Conservation (phyloP, 2,888 invertebrate genomes). For the Teleogryllus oceanicus region DNA sequence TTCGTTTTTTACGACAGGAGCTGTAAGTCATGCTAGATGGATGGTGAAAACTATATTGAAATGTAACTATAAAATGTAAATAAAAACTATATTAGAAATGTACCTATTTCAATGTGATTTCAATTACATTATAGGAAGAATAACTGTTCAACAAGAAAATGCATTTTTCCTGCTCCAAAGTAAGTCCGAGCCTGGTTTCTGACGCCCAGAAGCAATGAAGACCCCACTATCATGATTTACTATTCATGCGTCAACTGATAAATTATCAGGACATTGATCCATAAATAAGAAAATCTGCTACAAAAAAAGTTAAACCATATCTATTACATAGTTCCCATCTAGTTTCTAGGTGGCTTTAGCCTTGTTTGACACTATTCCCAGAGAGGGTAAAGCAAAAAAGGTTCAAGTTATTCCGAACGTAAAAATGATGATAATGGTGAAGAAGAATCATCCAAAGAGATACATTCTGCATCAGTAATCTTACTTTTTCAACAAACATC, state of each 20-base stretch:
- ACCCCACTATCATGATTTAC: background rate
- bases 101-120: slow-evolving; percentile 33
- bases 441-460: background rate
- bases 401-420: background rate
- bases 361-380: slow-evolving; percentile 21
- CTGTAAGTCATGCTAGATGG: slow-evolving; percentile 29
- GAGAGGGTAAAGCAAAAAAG: slow-evolving; percentile 21
- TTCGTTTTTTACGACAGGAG: background rate
- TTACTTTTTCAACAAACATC: too few relatives aligned
- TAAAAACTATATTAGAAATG: slow-evolving; percentile 34
- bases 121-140: slow-evolving; percentile 4
- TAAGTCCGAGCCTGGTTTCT: background rate
- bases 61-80: too few relatives aligned
- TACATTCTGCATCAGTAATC: too few relatives aligned
- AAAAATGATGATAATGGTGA: background rate
- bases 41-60: slow-evolving; percentile 35
- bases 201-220: background rate
- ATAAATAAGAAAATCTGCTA: background rate
- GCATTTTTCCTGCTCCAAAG: slow-evolving; percentile 24
- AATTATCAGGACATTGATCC: slow-evolving; percentile 23
- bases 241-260: background rate
- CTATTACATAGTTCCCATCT: slow-evolving; percentile 3
- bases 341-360: background rate
- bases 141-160: slow-evolving; percentile 27
- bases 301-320: background rate